Evolutionary conservation across 1,140 invertebrate genomes (phyloP).

Genomic region (Drosophila guanche): DNA sequence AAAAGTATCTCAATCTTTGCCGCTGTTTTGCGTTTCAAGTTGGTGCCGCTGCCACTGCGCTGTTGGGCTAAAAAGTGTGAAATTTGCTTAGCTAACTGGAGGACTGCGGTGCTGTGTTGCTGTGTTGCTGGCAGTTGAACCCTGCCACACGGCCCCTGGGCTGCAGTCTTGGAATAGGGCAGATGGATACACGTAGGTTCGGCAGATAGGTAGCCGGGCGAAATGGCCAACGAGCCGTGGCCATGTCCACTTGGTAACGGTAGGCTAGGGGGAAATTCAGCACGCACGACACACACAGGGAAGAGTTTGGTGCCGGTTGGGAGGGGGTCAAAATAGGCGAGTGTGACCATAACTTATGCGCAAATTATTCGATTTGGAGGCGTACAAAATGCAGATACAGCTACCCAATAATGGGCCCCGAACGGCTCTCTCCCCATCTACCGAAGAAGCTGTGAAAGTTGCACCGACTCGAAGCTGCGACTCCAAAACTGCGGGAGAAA

Average conservation of each 20-base stretch:
- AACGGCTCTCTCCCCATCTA: conserved; percentile 14
- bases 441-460: conserved; percentile 65
- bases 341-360: conserved; percentile 64
- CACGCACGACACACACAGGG: conserved; percentile 52
- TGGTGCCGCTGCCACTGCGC: conserved; percentile 7
- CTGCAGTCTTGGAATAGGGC: conserved; percentile 5
- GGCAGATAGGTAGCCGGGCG: conserved; percentile 47
- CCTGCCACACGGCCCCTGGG: conserved; percentile 8
- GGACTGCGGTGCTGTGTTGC: not conserved
- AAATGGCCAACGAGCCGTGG: conserved; percentile 56
- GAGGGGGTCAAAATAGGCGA: conserved; percentile 39
- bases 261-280: conserved; percentile 57
- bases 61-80: conserved; percentile 36
- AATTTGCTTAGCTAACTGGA: conserved; percentile 41
- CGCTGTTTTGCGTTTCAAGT: conserved; percentile 6
- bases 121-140: conserved; percentile 8
- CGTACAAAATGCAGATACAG: conserved; percentile 55
- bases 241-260: conserved; percentile 58
- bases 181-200: conserved; percentile 12
- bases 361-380: conserved; percentile 63
- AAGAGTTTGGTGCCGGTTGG: conserved; percentile 4
- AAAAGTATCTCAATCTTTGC: conserved; percentile 6
- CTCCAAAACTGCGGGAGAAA: conserved; percentile 42
- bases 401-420: conserved; percentile 54
- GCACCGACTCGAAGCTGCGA: conserved; percentile 23